Base-by-base conservation (phyloP, 1,140 invertebrate genomes). In the Bathynomus jamesi region DNA sequence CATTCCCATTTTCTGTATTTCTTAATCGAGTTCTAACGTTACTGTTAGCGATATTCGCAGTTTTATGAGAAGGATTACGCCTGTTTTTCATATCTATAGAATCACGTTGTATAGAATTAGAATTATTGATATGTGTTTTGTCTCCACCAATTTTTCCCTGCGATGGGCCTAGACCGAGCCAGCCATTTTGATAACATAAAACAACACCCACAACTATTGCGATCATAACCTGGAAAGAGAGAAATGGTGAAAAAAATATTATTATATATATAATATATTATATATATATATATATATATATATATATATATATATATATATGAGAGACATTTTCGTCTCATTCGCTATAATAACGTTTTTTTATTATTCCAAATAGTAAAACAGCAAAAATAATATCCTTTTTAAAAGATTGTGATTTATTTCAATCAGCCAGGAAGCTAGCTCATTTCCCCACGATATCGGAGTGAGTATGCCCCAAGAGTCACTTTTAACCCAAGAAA, bases 101-200 rank as follows among this genome's bases (percentile, higher is more conserved):
- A 21, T 5, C 21, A 3, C 40, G 11, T 53, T 53, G 40, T 17
- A 11, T 53, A 17, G 40, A 53, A 53, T 53, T 11, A 53, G 40
- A 53, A 53, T 53, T 53, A 53, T 53, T 53, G 21, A 53, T 17
- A 17, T 21, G 13, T 5, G 21, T 2, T 17, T 17, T 21, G 40
- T 53, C 21, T 53, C 40, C 46, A 27, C 46, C 21, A 4, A 69
- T 27, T 40, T 28, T 46, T 53, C 24, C 53, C 3, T 66, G 28
- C 11, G 67, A 27, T 27, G 46, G 30, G 10, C 75, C 75, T 46
- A 76, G 69, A 24, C 75, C 75, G 21, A 76, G 66, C 75, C 75
- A 76, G 11, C 75, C 75, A 60, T 76, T 76, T 53, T 76, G 75
- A 61, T 76, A 69, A 40, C 75, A 76, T 46, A 76, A 62, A 29